Conservation (phyloP, 2,888 invertebrate genomes). For the Melanostoma mellinum region DNA sequence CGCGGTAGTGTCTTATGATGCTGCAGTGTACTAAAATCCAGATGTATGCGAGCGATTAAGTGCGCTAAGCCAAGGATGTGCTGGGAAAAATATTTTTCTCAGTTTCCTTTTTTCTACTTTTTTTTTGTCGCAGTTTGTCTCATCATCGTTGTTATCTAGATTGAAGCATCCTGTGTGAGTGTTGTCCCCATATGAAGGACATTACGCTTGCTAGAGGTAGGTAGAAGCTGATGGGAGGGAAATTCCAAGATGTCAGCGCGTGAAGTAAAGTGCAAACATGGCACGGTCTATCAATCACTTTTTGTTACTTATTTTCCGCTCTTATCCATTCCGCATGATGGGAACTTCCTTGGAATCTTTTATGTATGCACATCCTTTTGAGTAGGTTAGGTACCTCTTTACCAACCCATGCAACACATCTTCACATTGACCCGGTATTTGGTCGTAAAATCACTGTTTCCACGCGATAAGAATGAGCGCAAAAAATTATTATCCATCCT, state of each 20-base stretch:
- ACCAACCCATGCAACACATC: constrained; percentile 17
- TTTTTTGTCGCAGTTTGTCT: constrained; percentile 57
- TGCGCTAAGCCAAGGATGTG: constrained; percentile 57
- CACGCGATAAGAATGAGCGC: constrained; percentile 57
- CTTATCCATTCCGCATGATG: constrained; percentile 23
- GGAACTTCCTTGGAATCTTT: constrained; percentile 9
- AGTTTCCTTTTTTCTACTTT: background rate
- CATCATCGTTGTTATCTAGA: constrained; percentile 50
- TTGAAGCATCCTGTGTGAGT: constrained; percentile 45
- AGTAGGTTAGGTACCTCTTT: constrained; percentile 24
- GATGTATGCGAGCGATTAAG: constrained; percentile 62
- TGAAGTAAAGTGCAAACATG: constrained; percentile 68
- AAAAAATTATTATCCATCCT: constrained; percentile 23
- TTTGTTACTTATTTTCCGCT: constrained; percentile 34
- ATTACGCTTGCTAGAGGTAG: constrained; percentile 6
- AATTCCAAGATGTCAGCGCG: constrained; percentile 51
- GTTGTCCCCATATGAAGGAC: constrained; percentile 29
- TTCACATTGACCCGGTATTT: constrained; percentile 51
- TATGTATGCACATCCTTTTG: constrained; percentile 34
- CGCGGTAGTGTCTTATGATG: constrained; percentile 6
- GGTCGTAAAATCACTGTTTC: constrained; percentile 63
- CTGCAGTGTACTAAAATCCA: constrained; percentile 29
- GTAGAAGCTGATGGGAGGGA: background rate
- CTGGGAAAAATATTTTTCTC: constrained; percentile 38
- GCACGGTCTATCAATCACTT: constrained; percentile 68